Evolutionary conservation across 2,797 vertebrate species (phyloP).

Genomic region (Scolopax rusticola): DNA sequence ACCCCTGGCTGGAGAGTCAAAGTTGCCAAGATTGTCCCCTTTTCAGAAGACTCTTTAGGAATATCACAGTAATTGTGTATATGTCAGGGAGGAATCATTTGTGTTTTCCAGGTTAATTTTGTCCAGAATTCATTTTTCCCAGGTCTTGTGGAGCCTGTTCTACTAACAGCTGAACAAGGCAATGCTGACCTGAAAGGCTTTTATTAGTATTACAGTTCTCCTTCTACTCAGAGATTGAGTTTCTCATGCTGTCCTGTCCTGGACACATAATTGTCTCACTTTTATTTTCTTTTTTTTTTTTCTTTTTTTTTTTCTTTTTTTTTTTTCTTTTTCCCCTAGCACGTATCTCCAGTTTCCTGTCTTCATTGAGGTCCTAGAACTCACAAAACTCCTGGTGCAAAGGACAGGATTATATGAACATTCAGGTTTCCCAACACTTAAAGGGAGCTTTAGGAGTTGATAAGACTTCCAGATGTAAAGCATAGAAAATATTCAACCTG

Average conservation of each 20-base stretch:
- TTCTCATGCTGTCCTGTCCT: neutral
- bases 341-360: neutral
- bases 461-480: neutral
- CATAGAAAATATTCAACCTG: neutral
- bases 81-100: neutral
- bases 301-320: too few species aligned
- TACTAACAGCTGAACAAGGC: neutral
- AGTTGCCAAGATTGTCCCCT: neutral
- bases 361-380: neutral
- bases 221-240: neutral
- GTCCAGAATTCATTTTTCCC: neutral
- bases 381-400: neutral
- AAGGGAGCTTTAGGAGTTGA: neutral
- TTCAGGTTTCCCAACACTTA: neutral
- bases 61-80: neutral
- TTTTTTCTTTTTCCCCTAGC: neutral
- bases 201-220: neutral
- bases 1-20: neutral
- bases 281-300: neutral
- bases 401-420: neutral
- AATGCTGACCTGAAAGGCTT: neutral
- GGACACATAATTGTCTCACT: neutral
- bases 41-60: neutral
- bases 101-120: neutral
- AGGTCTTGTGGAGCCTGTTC: neutral